Evolutionary conservation across 37 sponge, comb jelly and placozoan genomes (phyloP).

Genomic region (Chondrosia reniformis): DNA sequence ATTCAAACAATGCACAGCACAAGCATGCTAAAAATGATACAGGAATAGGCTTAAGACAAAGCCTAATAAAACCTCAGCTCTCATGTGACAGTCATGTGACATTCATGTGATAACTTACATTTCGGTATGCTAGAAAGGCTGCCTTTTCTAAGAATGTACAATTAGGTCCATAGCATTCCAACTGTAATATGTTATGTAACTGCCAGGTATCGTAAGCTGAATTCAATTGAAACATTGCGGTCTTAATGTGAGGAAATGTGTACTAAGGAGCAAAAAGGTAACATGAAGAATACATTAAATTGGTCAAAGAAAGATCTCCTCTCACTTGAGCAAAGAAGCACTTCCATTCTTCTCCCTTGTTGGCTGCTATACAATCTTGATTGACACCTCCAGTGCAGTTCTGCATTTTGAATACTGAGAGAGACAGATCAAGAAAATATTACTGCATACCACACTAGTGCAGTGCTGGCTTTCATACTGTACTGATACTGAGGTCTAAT

Average conservation of each 20-base stretch:
- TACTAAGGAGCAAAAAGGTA: slow-evolving; percentile 31
- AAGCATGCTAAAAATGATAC: not conserved
- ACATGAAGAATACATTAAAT: not conserved
- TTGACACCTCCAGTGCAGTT: slow-evolving; percentile 62
- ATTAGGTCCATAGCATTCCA: slow-evolving; percentile 45
- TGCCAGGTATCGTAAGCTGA: slow-evolving; percentile 75
- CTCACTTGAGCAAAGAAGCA: slow-evolving; percentile 73
- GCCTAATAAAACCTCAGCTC: too few species aligned
- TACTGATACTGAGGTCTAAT: slow-evolving; percentile 19
- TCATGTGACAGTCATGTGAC: too few species aligned
- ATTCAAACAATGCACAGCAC: not conserved
- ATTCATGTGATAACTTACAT: slow-evolving; percentile 42
- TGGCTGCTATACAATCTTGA: slow-evolving; percentile 44
- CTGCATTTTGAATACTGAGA: slow-evolving; percentile 58
- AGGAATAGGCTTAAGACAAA: too few species aligned
- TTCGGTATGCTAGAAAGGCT: slow-evolving; percentile 32
- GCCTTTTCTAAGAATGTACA: slow-evolving; percentile 46
- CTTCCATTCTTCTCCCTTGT: slow-evolving; percentile 54
- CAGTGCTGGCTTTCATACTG: too few species aligned
- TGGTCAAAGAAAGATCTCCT: not conserved
- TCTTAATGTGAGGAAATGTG: slow-evolving; percentile 67
- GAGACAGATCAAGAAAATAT: not conserved
- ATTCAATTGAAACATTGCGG: slow-evolving; percentile 70
- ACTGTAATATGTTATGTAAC: slow-evolving; percentile 34
- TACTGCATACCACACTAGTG: too few species aligned